phyloP scores from a whole-genome alignment of 2,888 invertebrate species.

The Hartigia nigra region DNA sequence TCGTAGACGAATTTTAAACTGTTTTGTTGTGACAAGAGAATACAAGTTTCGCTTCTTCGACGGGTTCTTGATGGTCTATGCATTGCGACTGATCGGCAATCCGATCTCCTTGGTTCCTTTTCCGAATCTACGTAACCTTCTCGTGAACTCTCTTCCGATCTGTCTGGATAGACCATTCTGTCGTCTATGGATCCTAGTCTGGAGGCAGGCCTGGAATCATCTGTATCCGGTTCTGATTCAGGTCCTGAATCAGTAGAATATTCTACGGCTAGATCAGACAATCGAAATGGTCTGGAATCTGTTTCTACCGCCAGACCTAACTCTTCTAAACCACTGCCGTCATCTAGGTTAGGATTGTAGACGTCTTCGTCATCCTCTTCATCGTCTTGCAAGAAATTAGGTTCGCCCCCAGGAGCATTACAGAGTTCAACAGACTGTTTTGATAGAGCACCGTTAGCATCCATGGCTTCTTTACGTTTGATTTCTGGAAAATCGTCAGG shows the following conservation, averaged over 20 bases:
- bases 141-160: slow-evolving; percentile 50
- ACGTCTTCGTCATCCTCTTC: slow-evolving; percentile 34
- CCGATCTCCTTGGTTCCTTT: background rate
- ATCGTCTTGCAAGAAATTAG: slow-evolving; percentile 23
- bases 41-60: background rate
- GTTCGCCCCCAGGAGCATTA: background rate
- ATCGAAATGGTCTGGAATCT: slow-evolving; percentile 47
- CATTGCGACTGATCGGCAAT: slow-evolving; percentile 1
- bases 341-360: slow-evolving; percentile 42
- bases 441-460: slow-evolving; percentile 8
- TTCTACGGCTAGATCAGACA: slow-evolving; percentile 57
- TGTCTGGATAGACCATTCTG: slow-evolving; percentile 46
- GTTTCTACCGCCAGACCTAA: slow-evolving; percentile 24
- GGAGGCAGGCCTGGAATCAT: slow-evolving; percentile 58
- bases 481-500: slow-evolving; percentile 69
- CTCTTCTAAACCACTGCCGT: slow-evolving; percentile 22
- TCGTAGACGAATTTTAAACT: slow-evolving; percentile 39
- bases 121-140: slow-evolving; percentile 30
- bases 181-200: slow-evolving; percentile 54
- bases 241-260: slow-evolving; percentile 62
- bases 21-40: slow-evolving; percentile 40
- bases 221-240: slow-evolving; percentile 58
- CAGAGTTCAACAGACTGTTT: background rate
- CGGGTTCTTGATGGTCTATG: background rate
- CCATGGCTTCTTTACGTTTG: slow-evolving; percentile 49